Base-by-base conservation (phyloP, 92 coral and sea anemone genomes). In the Hydrozoanthus gracilis region DNA sequence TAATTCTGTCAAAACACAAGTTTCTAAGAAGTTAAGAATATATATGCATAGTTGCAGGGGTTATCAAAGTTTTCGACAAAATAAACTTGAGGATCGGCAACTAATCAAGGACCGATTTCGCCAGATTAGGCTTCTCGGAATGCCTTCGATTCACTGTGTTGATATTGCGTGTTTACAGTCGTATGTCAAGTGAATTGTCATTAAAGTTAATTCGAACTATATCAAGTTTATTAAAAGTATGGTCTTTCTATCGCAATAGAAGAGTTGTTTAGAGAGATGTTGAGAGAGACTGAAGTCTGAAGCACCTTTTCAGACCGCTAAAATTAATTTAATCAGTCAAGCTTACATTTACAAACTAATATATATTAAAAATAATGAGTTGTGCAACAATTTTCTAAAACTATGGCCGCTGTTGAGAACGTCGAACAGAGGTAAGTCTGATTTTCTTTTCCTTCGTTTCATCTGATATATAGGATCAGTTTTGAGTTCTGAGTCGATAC, bases 301-400 rank as follows among this genome's bases (percentile, higher is more conserved):
- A 64, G 61, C 56, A 65, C n/a, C 17, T 48, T 79, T 45, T 48
- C 55, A 14, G 66, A 44, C 45, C 9, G 66, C 73, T 47, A 47
- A 49, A 17, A 12, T 17, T 46, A 64, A 80, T 80, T 65, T 65
- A 65, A 49, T 80, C 73, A 52, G 74, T 80, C 85, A 65, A 46
- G 73, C 83, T 51, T 44, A 51, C 69, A 18, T 51, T 4, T 14
- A 60, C 14, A 56, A 35, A 20, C 47, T 68, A 8, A 27, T 68
- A 13, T 68, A 13, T 17, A 4, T 20, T 7, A 15, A 27, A 48
- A 68, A 68, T 68, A 73, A 73, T 73, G 55, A 48, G 78, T 48
- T 44, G 78, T 73, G 16, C 45, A 71, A 71, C 46, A 3, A 71
- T 47, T 18, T 27, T 27, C 39, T 27, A 15, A 47, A 35, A 80